Evolutionary conservation across 1,140 invertebrate genomes (phyloP), one percentile per base, ranked within the genome.

Genomic region (Lepidurus apus): DNA sequence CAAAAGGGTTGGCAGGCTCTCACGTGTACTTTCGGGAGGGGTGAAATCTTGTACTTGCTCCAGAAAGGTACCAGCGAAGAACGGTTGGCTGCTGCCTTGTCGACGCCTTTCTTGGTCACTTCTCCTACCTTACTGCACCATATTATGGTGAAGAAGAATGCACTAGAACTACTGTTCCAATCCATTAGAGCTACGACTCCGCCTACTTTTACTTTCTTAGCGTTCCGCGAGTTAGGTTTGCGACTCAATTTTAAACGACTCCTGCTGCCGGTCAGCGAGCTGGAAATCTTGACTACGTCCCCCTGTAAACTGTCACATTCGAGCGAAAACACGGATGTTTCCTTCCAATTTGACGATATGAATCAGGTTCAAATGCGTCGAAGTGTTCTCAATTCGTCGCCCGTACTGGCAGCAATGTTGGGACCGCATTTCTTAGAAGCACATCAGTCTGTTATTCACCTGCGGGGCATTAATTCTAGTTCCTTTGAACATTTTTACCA

Each of bases 91-190:
- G 53, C 53, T 21, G 53, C 53, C 17, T 13, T 65, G 21, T 13
- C 53, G 17, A 65, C 53, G 53, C 53, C 53, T 21, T 65, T 65
- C 53, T 65, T 65, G 3, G 53, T 65, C 53, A 65, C 53, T 65
- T 65, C 53, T 1, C 17, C 17, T 65, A 65, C 53, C 8, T 65
- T 65, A 65, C 21, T 65, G 13, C n/a, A 65, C 21, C 53, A 65
- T 21, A 65, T 65, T 17, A 65, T 65, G 53, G 53, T 65, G 53
- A 65, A 65, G 53, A 65, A 65, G 53, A 65, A 65, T 21, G 53
- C 53, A 21, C 21, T 65, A 65, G 13, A 65, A 17, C 53, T 65
- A 21, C 13, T 65, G 7, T 65, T 65, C 53, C 17, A 65, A 11
- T 65, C 53, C 13, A 7, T 65, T 1, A n/a, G n/a, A 13, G 53